These are phyloP conservation scores for Onychostoma macrolepis DNA, from an alignment of 2,113 vertebrate species.

Conservation along the genomic window DNA sequence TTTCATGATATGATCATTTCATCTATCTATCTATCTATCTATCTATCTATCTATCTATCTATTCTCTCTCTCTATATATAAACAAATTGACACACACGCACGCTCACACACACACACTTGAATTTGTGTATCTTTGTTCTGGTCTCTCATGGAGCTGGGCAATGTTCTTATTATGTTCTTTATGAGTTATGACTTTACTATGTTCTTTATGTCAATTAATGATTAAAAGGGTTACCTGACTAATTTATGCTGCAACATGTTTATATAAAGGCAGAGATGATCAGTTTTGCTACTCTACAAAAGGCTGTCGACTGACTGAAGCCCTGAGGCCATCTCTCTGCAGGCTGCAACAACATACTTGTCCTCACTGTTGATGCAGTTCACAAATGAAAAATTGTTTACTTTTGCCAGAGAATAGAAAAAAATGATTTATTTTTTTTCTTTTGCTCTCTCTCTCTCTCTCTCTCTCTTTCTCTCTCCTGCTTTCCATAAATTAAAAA, in stretches of 20 bases:
- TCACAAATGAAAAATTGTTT: not conserved
- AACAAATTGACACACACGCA: no score
- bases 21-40: no score
- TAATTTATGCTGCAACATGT: conserved; percentile 38
- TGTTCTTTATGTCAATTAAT: not conserved
- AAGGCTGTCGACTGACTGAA: conserved; percentile 34
- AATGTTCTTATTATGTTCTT: not conserved
- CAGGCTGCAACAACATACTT: conserved; percentile 54
- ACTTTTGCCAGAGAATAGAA: not conserved
- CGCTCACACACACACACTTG: no score
- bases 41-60: no score
- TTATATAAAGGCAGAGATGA: conserved; percentile 55
- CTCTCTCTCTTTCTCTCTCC: not conserved
- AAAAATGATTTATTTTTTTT: conserved; percentile 17
- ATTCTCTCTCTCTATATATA: no score
- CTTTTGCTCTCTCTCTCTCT: not conserved
- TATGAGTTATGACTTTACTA: not conserved
- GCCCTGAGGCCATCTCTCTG: conserved; percentile 39
- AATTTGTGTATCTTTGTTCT: no score
- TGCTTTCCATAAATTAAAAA: conserved; percentile 21
- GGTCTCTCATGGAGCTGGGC: not conserved
- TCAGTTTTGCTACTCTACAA: conserved; percentile 50
- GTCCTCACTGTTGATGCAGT: conserved; percentile 31
- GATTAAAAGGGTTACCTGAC: not conserved
- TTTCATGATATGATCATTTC: no score